These are phyloP conservation scores for Epinephelus moara DNA, from an alignment of 2,113 vertebrate genomes.

Conservation along the genomic window DNA sequence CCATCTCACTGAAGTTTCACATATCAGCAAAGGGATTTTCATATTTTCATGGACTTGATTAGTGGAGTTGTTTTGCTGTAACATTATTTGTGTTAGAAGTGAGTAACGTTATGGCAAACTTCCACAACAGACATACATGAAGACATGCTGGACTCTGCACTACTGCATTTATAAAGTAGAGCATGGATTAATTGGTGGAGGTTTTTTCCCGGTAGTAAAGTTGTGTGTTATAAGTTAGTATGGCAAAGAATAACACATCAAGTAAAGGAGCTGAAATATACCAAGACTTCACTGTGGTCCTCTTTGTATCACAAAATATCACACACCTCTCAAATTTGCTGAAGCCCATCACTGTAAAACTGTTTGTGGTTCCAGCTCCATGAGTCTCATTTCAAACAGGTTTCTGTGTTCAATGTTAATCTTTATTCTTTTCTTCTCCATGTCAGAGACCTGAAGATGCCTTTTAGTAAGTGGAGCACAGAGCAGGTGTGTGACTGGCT, in stretches of 20 bases:
- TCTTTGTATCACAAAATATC: not conserved
- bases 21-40: not conserved
- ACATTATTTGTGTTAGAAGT: no score
- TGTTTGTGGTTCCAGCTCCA: not conserved
- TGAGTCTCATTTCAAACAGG: not conserved
- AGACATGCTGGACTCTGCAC: no score
- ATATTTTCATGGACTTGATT: not conserved
- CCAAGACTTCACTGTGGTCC: not conserved
- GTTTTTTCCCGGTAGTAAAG: no score
- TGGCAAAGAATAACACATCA: no score
- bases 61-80: no score
- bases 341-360: not conserved
- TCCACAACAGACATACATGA: no score
- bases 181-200: no score
- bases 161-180: no score
- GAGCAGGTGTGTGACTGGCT: slow-evolving; percentile 96
- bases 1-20: not conserved
- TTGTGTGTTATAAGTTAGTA: no score
- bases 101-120: no score
- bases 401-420: not conserved
- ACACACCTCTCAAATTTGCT: not conserved
- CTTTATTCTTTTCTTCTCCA: not conserved
- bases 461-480: slow-evolving; percentile 93
- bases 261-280: not conserved
- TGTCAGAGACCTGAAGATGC: slow-evolving; percentile 82